Conservation (phyloP, 2,113 vertebrate species). For the Bothrops jararaca region DNA sequence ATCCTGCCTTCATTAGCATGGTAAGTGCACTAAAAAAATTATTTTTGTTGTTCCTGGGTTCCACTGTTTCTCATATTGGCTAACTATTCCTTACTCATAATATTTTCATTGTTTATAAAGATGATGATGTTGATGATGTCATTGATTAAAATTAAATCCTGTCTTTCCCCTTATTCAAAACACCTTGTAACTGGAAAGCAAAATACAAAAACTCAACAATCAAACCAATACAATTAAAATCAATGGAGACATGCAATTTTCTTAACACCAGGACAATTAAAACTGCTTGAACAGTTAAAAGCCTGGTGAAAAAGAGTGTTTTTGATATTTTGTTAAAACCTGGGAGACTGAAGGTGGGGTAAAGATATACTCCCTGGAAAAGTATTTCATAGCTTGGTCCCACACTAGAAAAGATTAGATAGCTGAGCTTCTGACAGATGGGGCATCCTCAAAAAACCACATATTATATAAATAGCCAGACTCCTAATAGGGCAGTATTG, state of each 20-base stretch:
- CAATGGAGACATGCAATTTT: neutral
- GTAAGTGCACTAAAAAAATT: conserved; percentile 71
- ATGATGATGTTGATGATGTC: neutral
- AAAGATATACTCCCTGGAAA: neutral
- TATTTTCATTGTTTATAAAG: neutral
- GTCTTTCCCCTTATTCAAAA: neutral
- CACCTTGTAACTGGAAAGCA: neutral
- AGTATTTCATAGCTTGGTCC: neutral
- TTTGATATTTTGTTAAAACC: neutral
- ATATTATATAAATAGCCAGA: neutral
- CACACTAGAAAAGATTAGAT: neutral
- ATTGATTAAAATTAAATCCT: neutral
- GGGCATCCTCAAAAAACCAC: neutral
- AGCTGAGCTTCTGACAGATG: neutral
- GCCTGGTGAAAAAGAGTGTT: neutral
- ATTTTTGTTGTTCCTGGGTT: neutral
- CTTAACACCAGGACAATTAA: neutral
- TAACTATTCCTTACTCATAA: neutral
- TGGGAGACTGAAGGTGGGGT: neutral
- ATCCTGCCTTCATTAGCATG: conserved; percentile 98
- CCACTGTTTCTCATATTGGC: neutral
- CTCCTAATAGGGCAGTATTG: neutral
- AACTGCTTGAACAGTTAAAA: neutral
- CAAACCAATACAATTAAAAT: neutral
- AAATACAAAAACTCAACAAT: neutral